Base-by-base conservation (phyloP, 2,888 invertebrate species). In the Capitulum mitella region DNA sequence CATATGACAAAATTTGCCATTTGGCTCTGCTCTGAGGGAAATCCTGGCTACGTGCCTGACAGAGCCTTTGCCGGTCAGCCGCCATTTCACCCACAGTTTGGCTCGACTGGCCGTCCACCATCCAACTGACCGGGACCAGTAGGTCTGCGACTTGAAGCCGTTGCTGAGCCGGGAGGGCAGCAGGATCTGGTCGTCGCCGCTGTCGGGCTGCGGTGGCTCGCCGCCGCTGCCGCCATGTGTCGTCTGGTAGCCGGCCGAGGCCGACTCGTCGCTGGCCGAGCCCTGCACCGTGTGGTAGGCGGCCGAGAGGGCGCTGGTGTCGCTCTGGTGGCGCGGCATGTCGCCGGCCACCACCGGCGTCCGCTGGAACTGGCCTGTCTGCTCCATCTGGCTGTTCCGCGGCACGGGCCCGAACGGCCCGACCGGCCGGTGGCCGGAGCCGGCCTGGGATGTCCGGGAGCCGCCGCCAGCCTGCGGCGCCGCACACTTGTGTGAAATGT, bases 281-380 rank as follows among this genome's bases (percentile, higher is more conserved):
- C 64, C 34, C 64, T 64, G 64, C 34, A 64, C 64, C 16, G 64
- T 64, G 64, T 64, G 64, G 64, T 64, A 64, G 64, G 64, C 64
- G n/a, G 64, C 64, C 1, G 34, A 37, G 16, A 3, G 34, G 12
- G 64, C 22, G 8, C 64, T 64, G 22, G 64, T 64, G 64, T 64
- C 19, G 37, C 64, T 64, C 32, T 3, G 64, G 3, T 37, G 64
- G 12, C 64, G 64, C 16, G 64, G 64, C 64, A 64, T 64, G 34
- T 64, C 64, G 34, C 64, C 64, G 22, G 34, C 34, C 64, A 64
- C 64, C 19, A 64, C 37, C 64, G 64, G 64, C 19, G 64, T 64
- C 14, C 34, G 19, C 64, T 12, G 14, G 64, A 64, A 64, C 34
- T 12, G 12, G 64, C 64, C 64, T 34, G 34, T 37, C 64, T 37